Percentiles rank a stretch among this genome's conserved stretches.
Evolutionary conservation across 2,797 vertebrate genomes (phyloP).

Genomic region (Galaxias olidus): DNA sequence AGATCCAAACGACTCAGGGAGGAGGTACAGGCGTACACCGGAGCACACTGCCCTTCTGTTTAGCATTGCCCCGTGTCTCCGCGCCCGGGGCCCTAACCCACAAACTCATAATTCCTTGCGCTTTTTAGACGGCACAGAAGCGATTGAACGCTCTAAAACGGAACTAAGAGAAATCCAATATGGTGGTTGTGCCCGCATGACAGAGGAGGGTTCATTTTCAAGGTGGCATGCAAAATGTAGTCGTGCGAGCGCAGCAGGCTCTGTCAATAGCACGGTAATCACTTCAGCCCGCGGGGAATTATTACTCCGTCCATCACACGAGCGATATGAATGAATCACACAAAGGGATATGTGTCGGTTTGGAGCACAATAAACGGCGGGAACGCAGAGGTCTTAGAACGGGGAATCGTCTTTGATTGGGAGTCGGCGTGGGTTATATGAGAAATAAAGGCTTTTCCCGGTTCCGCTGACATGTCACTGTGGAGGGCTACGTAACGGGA

Average conservation of each 20-base stretch:
- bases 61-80: no score
- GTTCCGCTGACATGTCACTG: no score
- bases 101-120: not conserved
- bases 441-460: no score
- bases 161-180: constrained; percentile 10
- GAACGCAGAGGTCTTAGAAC: not conserved
- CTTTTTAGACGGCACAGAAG: not conserved
- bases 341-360: not conserved
- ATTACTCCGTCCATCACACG: not conserved
- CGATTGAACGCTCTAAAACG: constrained; percentile 17
- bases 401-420: not conserved
- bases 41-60: not conserved
- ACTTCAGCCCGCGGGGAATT: constrained; percentile 1
- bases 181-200: constrained; percentile 19
- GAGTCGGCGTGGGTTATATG: no score
- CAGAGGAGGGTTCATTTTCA: constrained; percentile 15
- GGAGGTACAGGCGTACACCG: not conserved
- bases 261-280: constrained; percentile 6
- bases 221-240: constrained; percentile 12
- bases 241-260: not conserved
- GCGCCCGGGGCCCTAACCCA: not conserved
- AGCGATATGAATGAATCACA: not conserved
- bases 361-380: not conserved
- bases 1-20: not conserved
- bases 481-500: no score